Percentiles rank a stretch among this genome's conserved stretches.
Conservation (phyloP, 2,888 invertebrate species). For the Cataglyphis livida region DNA sequence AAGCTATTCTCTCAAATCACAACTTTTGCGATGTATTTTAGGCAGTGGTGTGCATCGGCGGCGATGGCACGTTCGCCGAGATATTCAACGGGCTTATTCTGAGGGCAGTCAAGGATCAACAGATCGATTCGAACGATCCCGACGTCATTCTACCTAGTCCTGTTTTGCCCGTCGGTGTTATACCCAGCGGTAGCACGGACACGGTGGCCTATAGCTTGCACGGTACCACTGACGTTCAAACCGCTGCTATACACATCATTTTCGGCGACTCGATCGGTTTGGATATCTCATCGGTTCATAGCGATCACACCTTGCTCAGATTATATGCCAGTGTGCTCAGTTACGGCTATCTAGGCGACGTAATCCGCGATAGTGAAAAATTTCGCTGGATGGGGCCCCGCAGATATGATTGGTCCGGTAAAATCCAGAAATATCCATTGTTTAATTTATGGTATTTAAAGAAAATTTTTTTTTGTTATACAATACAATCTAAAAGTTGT, state of each 20-base stretch:
- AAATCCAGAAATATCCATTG: constrained; percentile 34
- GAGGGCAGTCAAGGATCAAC: constrained; percentile 87
- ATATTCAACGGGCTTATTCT: constrained; percentile 91
- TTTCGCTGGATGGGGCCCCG: constrained; percentile 95
- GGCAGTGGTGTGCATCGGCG: constrained; percentile 93
- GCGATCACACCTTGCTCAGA: constrained; percentile 87
- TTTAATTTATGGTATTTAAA: background rate
- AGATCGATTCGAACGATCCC: constrained; percentile 87
- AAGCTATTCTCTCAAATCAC: background rate
- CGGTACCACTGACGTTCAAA: constrained; percentile 92
- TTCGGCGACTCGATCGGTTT: constrained; percentile 91
- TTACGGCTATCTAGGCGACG: constrained; percentile 95
- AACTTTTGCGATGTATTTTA: constrained; percentile 83
- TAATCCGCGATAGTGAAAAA: constrained; percentile 92
- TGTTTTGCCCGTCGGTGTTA: constrained; percentile 88
- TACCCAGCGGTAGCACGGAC: constrained; percentile 92
- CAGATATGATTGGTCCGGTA: constrained; percentile 93
- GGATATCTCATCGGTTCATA: constrained; percentile 92
- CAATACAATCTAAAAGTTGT: background rate
- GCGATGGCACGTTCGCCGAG: constrained; percentile 95
- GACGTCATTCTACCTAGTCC: constrained; percentile 86
- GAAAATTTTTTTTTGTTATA: background rate
- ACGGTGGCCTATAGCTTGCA: constrained; percentile 92
- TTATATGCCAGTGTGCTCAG: constrained; percentile 92
- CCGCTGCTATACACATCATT: constrained; percentile 93